phyloP scores from a whole-genome alignment of 2,888 invertebrate species.

The Dryomyza anilis region DNA sequence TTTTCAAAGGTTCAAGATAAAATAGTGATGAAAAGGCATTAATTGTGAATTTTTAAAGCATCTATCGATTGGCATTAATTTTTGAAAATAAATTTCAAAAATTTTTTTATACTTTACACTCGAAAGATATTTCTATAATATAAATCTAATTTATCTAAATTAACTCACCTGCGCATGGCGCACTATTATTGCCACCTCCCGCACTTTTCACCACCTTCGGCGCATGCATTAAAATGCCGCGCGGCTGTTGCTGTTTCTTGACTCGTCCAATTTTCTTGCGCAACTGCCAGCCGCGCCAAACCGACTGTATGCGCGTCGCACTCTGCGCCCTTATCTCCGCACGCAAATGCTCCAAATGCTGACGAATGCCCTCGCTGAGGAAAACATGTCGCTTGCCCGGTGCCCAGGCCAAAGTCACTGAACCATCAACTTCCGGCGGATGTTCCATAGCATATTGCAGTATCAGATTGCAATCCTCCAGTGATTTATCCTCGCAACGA shows the following conservation, averaged over 20 bases:
- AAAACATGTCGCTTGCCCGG: conserved; percentile 92
- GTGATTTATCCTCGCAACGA: conserved; percentile 72
- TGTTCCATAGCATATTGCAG: conserved; percentile 74
- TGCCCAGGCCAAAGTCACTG: conserved; percentile 81
- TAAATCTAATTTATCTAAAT: too few species aligned
- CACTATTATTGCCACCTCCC: too few species aligned
- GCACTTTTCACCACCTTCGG: conserved; percentile 45
- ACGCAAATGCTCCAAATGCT: conserved; percentile 84
- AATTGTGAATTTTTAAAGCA: too few species aligned
- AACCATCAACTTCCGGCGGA: conserved; percentile 65
- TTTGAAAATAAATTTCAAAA: too few species aligned
- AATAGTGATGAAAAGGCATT: too few species aligned
- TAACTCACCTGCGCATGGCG: conserved; percentile 50
- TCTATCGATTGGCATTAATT: too few species aligned
- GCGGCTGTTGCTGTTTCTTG: conserved; percentile 50
- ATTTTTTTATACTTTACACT: too few species aligned
- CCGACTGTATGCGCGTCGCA: conserved; percentile 81
- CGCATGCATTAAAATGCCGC: conserved; percentile 41
- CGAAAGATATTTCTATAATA: too few species aligned
- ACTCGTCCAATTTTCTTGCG: conserved; percentile 69
- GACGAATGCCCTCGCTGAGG: conserved; percentile 89
- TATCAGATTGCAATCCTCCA: conserved; percentile 78
- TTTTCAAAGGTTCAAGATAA: too few species aligned
- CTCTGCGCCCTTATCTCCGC: conserved; percentile 78
- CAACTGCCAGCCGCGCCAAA: conserved; percentile 82